Base-by-base conservation (phyloP, 2,113 vertebrate genomes). In the Lagenorhynchus albirostris region DNA sequence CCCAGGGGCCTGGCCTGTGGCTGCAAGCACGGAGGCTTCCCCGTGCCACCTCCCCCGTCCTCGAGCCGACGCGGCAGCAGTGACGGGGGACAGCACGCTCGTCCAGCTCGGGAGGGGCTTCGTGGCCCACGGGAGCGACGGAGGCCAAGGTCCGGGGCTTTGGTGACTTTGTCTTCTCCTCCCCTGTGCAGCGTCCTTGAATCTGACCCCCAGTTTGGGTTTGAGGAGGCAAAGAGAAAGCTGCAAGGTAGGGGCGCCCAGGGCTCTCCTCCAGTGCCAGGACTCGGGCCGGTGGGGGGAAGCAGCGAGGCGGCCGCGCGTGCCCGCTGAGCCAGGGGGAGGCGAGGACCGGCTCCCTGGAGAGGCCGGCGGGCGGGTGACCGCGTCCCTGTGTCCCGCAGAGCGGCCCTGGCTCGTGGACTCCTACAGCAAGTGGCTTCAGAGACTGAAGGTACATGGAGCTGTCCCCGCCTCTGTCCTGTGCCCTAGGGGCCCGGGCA, bases 361-460 rank as follows among this genome's bases (percentile, higher is more conserved):
- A 67, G 44, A 36, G 3, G 5, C 13, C 38, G 0, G 18, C 2
- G 0, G 58, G n/a, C 0, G 3, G 38, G 67, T 94, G 44, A 93
- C 58, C 4, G 0, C 4, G 0, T 4, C 65, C 38, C 82, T 73
- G 2, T 97, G 87, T 95, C 82, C 92, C 84, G 4, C 98, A 99
- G 99, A 99, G 96, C 99, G 99, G 1, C 99, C 99, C 2, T 99
- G 99, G 99, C 99, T 99, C 0, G 98, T 99, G 77, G 99, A 99
- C 94, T 99, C 99, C 87, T 99, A 99, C 82, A 98, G 98, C 93
- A 98, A 99, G 92, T 99, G 99, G 99, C 96, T 99, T 0, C 98
- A 99, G 98, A 99, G 99, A 91, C 95, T 99, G 88, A 99, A 99
- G 99, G 99, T 99, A 98, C 0, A 91, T 26, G 38, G 23, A 2